Conservation (phyloP, 2,888 invertebrate species). For the Steinernema hermaphroditum region DNA sequence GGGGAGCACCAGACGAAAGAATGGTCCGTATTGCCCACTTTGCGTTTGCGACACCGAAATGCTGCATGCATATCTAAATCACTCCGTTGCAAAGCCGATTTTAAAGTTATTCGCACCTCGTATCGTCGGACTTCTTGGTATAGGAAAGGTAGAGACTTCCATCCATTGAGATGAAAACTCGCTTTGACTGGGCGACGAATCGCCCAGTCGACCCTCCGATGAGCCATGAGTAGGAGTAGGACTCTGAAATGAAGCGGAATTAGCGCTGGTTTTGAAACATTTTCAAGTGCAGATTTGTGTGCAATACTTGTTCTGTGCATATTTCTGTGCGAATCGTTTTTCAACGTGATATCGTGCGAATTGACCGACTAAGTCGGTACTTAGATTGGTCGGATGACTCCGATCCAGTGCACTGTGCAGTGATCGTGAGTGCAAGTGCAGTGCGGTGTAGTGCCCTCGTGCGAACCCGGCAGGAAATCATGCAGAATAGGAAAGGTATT, state of each 20-base stretch:
- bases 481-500: conserved; percentile 14
- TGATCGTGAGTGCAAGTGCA: not conserved
- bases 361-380: conserved; percentile 11
- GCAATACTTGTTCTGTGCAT: not conserved
- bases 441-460: not conserved
- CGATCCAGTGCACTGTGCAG: conserved; percentile 15
- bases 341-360: not conserved
- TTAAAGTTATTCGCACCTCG: conserved; percentile 45
- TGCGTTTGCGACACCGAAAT: conserved; percentile 56
- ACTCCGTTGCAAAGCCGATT: conserved; percentile 22
- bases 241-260: conserved; percentile 38
- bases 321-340: not conserved
- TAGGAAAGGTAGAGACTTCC: conserved; percentile 64
- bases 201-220: conserved; percentile 49
- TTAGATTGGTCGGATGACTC: not conserved
- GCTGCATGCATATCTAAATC: conserved; percentile 62
- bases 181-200: conserved; percentile 51
- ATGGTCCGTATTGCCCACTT: conserved; percentile 65
- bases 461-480: not conserved
- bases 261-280: not conserved
- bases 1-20: conserved; percentile 57
- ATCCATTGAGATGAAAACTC: conserved; percentile 63
- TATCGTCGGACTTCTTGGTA: conserved; percentile 53
- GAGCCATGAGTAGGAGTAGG: conserved; percentile 62
- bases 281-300: not conserved